phyloP scores from a whole-genome alignment of 2,797 vertebrate genomes.

The Danio albolineatus region DNA sequence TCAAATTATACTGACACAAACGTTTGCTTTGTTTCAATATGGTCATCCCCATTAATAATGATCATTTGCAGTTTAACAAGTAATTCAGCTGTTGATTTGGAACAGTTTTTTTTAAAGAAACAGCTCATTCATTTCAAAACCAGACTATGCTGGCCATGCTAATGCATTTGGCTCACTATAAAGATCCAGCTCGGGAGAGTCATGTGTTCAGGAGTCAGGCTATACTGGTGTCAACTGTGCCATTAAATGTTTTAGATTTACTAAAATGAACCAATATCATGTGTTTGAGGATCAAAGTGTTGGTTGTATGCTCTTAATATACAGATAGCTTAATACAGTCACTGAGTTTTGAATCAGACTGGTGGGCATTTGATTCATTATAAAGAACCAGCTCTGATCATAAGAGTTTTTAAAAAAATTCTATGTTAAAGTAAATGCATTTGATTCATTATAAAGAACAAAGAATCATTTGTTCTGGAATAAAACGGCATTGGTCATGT shows the following conservation, averaged over 20 bases:
- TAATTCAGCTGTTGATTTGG: neutral
- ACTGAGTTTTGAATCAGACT: neutral
- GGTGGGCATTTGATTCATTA: too few relatives aligned
- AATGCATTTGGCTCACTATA: neutral
- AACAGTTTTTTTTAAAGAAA: neutral
- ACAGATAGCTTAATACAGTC: neutral
- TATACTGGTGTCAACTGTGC: neutral
- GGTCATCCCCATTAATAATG: neutral
- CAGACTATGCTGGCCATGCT: neutral
- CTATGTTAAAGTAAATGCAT: too few relatives aligned
- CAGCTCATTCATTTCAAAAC: neutral
- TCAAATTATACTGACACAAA: neutral
- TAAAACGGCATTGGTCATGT: too few relatives aligned
- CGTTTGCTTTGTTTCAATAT: neutral
- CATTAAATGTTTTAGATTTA: neutral
- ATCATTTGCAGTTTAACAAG: neutral
- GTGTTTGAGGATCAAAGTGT: too few relatives aligned
- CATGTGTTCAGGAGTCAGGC: neutral
- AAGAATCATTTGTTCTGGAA: too few relatives aligned
- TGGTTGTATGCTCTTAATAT: neutral
- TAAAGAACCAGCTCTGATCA: too few relatives aligned
- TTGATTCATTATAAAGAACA: too few relatives aligned
- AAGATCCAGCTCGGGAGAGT: neutral
- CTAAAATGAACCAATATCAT: neutral
- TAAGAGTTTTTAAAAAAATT: too few relatives aligned